A percentile compares a stretch with the other conserved stretches of the same genome.
Evolutionary conservation across 1,140 invertebrate genomes (phyloP).

Genomic region (Drosophila orena): DNA sequence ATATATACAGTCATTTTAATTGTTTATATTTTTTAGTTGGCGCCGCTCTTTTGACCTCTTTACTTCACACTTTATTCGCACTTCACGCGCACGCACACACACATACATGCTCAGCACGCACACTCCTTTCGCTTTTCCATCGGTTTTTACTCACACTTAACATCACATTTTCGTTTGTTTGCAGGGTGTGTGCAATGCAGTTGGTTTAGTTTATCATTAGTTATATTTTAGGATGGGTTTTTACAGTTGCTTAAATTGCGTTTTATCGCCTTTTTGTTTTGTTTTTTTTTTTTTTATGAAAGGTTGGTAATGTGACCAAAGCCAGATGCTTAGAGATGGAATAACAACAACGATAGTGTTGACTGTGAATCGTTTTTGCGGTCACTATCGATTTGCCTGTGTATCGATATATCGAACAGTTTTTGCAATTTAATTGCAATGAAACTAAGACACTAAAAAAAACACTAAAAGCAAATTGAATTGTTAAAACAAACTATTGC

Average conservation of each 20-base stretch:
- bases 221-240: conserved; percentile 9
- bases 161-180: conserved; percentile 69
- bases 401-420: no score
- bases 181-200: conserved; percentile 28
- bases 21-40: conserved; percentile 48
- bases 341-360: background rate
- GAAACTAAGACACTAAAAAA: no score
- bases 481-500: no score
- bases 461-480: no score
- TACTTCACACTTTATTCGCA: conserved; percentile 37
- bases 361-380: no score
- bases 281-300: conserved; percentile 39
- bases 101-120: conserved; percentile 3
- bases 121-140: conserved; percentile 31
- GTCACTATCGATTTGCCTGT: background rate
- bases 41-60: conserved; percentile 33
- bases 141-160: conserved; percentile 64
- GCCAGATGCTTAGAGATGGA: background rate
- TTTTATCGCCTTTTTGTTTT: conserved; percentile 27
- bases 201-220: conserved; percentile 26
- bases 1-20: conserved; percentile 3
- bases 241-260: conserved; percentile 23
- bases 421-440: no score
- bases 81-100: conserved; percentile 42
- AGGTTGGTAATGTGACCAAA: conserved; percentile 11